Conservation (phyloP, 1,140 invertebrate genomes). For the Parapsyche elsis region DNA sequence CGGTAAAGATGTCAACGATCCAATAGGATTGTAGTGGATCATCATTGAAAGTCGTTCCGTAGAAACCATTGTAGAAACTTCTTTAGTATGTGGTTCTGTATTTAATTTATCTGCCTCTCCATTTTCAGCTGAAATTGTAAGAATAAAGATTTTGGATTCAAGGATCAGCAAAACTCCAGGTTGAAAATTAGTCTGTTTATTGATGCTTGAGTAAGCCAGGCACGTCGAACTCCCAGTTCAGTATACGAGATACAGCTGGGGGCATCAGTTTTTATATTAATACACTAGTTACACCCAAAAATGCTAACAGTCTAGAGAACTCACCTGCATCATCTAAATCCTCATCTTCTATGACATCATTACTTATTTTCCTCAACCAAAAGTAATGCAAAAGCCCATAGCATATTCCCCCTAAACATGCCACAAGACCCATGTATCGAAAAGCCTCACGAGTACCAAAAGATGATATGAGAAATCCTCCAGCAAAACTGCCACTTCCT, state of each 20-base stretch:
- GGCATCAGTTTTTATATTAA: too few species aligned
- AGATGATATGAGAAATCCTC: conserved; percentile 79
- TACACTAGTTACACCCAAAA: too few species aligned
- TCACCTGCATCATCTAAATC: conserved; percentile 57
- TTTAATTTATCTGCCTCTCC: conserved; percentile 72
- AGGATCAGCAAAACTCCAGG: too few species aligned
- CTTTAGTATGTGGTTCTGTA: conserved; percentile 70
- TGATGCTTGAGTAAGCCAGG: too few species aligned
- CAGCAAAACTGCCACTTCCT: conserved; percentile 83
- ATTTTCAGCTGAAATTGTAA: conserved; percentile 61
- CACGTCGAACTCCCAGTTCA: too few species aligned
- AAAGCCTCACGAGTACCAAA: conserved; percentile 80
- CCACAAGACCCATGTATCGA: conserved; percentile 78
- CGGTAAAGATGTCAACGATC: conserved; percentile 75
- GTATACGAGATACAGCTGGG: too few species aligned
- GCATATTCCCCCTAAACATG: conserved; percentile 74
- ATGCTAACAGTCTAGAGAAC: background rate
- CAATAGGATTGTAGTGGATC: conserved; percentile 78
- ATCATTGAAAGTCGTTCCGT: conserved; percentile 76
- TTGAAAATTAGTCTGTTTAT: too few species aligned
- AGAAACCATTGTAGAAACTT: conserved; percentile 74
- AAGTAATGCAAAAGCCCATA: conserved; percentile 78
- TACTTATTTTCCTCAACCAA: conserved; percentile 75
- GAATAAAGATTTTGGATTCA: too few species aligned
- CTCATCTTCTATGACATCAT: conserved; percentile 61